Base-by-base conservation (phyloP, 1,140 invertebrate genomes). In the Drosophila serrata region DNA sequence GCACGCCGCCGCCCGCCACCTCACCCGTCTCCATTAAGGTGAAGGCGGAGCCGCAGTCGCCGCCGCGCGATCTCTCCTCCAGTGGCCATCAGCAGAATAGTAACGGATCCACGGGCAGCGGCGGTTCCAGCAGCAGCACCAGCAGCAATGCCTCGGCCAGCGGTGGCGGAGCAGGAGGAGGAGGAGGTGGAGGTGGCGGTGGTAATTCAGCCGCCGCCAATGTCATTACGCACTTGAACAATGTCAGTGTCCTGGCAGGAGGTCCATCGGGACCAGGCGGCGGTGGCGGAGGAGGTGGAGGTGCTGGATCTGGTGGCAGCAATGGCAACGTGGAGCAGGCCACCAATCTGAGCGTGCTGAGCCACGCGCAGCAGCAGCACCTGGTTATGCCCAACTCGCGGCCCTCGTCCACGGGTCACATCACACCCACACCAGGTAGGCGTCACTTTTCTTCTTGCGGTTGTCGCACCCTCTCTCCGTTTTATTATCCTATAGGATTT, bases 31-130 rank as follows among this genome's bases (percentile, higher is more conserved):
- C 97, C 69, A 95, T 98, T 57, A 97, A 97, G 93, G 98, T 99
- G 91, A 99, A 98, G 93, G 97, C 97, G 81, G 98, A 99, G 93
- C 98, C 98, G 15, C 97, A 98, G 90, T 98, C 97, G 81, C 98
- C 98, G 62, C 97, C 98, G 6, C 93, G 96, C 81, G 94, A 93
- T 53, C 94, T 90, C 92, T 94, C 91, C 80, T 81, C 93, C 81
- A 93, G 91, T 79, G 80, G 93, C 39, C 93, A 92, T 73, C 93
- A 93, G 68, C 85, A 90, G 74, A 86, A 78, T 60, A 93, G 87
- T 64, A 92, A 86, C 17, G 87, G 81, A 3, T 92, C 91, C 11
- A 85, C 91, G 55, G 79, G 84, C 61, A 87, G 70, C 68, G 92
- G 70, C 73, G 92, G 75, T 33, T 79, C 78, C 33, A 81, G 79